phyloP scores from a whole-genome alignment of 2,888 invertebrate species.

The Lutraria lutraria region DNA sequence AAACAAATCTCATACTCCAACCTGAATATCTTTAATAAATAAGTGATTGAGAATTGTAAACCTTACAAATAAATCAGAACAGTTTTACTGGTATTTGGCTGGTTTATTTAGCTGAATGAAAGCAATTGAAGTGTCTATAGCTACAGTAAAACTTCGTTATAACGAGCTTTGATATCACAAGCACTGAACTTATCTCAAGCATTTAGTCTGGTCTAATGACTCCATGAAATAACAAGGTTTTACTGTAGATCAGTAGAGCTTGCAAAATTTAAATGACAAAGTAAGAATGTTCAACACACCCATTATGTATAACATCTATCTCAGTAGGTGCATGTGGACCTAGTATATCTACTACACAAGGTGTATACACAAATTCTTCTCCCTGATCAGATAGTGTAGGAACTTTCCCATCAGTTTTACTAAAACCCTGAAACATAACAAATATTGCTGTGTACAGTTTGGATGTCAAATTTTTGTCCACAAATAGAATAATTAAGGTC shows the following conservation, averaged over 20 bases:
- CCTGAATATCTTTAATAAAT: too few relatives aligned
- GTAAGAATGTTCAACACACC: slow-evolving; percentile 44
- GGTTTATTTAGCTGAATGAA: too few relatives aligned
- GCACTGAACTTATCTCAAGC: too few relatives aligned
- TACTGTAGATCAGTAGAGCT: background rate
- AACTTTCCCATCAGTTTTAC: slow-evolving; percentile 16
- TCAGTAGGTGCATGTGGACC: slow-evolving; percentile 59
- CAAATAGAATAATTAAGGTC: too few relatives aligned
- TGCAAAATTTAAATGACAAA: background rate
- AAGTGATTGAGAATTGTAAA: too few relatives aligned
- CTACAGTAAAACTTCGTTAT: too few relatives aligned
- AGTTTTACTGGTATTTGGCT: too few relatives aligned
- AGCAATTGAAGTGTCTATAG: too few relatives aligned
- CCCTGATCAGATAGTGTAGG: slow-evolving; percentile 44
- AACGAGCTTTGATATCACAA: too few relatives aligned
- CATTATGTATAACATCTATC: slow-evolving; percentile 50
- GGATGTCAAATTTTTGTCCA: background rate
- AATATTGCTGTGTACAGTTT: background rate
- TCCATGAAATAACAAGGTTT: background rate
- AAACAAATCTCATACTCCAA: too few relatives aligned
- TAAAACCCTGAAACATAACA: slow-evolving; percentile 53
- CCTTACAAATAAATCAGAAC: too few relatives aligned
- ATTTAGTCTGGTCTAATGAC: background rate
- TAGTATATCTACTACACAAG: slow-evolving; percentile 51
- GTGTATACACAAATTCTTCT: slow-evolving; percentile 53